phyloP scores from a whole-genome alignment of 2,113 vertebrate species.

The Peromyscus californicus region DNA sequence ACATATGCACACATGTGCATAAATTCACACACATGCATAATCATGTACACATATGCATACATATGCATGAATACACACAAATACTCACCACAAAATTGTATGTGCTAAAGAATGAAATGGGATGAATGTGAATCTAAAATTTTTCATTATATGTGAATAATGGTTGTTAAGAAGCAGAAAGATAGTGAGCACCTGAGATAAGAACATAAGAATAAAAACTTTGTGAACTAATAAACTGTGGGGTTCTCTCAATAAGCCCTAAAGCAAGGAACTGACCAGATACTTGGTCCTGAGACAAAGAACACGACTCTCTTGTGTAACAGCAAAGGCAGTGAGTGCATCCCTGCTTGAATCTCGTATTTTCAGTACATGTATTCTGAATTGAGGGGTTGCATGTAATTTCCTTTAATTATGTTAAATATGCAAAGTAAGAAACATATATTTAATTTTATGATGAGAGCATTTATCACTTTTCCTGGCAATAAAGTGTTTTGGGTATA shows the following conservation, averaged over 20 bases:
- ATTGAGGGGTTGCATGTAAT: not conserved
- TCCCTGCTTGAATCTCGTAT: not conserved
- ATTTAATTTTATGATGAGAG: not conserved
- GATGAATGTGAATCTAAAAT: not conserved
- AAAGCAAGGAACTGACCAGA: not conserved
- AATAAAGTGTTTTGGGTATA: not conserved
- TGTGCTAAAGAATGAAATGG: not conserved
- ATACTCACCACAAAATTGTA: not conserved
- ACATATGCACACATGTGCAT: not conserved
- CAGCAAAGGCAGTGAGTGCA: not conserved
- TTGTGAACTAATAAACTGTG: not conserved
- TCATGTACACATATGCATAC: no score
- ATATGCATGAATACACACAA: not conserved
- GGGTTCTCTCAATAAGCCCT: not conserved
- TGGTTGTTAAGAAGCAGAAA: not conserved
- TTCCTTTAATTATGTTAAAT: not conserved
- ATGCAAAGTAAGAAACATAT: not conserved
- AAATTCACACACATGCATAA: not conserved
- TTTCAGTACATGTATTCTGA: not conserved
- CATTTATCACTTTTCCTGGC: not conserved
- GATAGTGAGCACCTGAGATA: not conserved
- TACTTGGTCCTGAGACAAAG: not conserved
- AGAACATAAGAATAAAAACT: not conserved
- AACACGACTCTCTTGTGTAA: not conserved
- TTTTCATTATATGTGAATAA: not conserved